phyloP scores from a whole-genome alignment of 2,113 vertebrate genomes.

The Trematocara marginatum region DNA sequence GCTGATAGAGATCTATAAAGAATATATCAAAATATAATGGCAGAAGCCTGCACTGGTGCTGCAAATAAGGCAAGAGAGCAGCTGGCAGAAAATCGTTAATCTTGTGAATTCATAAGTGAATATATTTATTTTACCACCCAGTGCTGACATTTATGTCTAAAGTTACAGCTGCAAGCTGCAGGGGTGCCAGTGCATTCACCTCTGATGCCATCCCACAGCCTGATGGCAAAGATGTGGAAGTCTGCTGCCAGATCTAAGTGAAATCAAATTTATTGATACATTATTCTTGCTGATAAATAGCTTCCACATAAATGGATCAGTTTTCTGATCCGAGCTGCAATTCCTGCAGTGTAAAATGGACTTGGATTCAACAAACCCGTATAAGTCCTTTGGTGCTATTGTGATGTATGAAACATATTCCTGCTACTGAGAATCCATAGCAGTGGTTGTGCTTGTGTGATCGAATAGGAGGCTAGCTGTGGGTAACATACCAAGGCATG shows the following conservation, averaged over 20 bases:
- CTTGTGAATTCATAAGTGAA: background rate
- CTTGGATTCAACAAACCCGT: background rate
- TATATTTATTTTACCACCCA: background rate
- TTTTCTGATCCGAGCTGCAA: background rate
- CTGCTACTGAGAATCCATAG: background rate
- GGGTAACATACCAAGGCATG: background rate
- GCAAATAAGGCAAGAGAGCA: background rate
- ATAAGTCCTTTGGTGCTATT: background rate
- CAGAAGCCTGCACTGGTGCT: background rate
- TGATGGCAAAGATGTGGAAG: background rate
- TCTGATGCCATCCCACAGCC: background rate
- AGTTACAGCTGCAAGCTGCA: background rate
- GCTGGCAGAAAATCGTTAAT: background rate
- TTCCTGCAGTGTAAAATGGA: background rate
- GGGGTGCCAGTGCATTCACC: background rate
- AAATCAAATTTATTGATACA: background rate
- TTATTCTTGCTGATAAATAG: background rate
- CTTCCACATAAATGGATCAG: background rate
- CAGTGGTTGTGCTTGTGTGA: background rate
- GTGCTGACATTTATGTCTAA: background rate
- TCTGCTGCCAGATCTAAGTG: background rate
- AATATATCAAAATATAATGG: background rate
- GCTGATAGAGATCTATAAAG: background rate
- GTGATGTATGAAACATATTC: background rate
- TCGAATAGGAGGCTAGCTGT: background rate